Base-by-base conservation (phyloP, 2,888 invertebrate species). In the Melangyna quadrimaculata region DNA sequence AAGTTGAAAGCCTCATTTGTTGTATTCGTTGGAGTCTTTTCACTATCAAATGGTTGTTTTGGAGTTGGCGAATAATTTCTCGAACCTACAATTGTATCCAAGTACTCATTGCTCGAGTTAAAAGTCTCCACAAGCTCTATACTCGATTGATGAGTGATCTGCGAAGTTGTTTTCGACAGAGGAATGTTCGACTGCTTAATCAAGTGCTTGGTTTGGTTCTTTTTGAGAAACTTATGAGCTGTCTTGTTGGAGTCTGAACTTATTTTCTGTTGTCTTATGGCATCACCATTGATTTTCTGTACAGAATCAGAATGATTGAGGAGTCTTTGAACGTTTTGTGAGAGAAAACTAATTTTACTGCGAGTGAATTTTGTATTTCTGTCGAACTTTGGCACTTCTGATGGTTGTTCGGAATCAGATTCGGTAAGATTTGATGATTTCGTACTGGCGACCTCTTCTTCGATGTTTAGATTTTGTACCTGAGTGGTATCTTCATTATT, bases 251-350 rank as follows among this genome's bases (percentile, higher is more conserved):
- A 0, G 22, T 80, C 57, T 57, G 67, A 27, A 79, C 74, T 43
- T 78, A 82, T 45, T 82, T 88, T 87, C n/a, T 88, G 88, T 12
- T 89, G 88, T 70, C 90, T 89, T 75, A 91, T 87, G 55, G 90
- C 91, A 53, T 91, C 90, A 57, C 90, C 89, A 80, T 91, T 90
- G 32, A 91, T 88, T 0, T 90, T 89, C 51, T 90, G 89, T 55
- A 90, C 91, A 7, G 92, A 90, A 59, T 93, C 93, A 10, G 94
- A 91, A 88, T 94, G 93, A 29, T 93, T 93, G 81, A 94, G 91
- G 88, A 94, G 93, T 86, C 94, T 93, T 87, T 94, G 93, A 45
- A 94, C 93, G 88, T 93, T 93, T n/a, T 93, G 92, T 59, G 93
- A 93, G 10, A 92, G 88, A 40, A 91, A 87, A 48, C 90, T 89